Conservation (phyloP, 1,140 invertebrate species). For the Lanistes nyassanus region DNA sequence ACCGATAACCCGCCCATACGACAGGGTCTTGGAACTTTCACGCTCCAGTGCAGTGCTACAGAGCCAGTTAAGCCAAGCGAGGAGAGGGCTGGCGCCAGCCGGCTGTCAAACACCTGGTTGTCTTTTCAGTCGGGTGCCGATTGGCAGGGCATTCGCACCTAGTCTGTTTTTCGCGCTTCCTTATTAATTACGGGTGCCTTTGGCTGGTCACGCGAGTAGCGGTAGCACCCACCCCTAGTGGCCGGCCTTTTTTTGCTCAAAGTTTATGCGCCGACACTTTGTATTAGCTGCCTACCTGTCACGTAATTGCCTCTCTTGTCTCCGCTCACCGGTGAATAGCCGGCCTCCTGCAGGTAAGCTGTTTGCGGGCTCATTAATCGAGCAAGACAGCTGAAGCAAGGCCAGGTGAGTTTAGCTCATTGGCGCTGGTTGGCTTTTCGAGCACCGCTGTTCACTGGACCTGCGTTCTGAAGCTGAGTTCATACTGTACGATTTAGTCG, state of each 20-base stretch:
- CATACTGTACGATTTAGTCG: too few relatives aligned
- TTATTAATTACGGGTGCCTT: constrained; percentile 1
- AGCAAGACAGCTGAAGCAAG: too few relatives aligned
- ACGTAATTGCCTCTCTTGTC: background rate
- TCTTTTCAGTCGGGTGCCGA: background rate
- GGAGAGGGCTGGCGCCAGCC: background rate
- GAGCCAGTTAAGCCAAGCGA: background rate
- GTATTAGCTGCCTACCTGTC: constrained; percentile 3
- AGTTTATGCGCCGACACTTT: background rate
- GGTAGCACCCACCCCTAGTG: too few relatives aligned
- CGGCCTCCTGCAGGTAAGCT: background rate
- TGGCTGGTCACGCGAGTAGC: background rate
- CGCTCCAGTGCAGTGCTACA: background rate
- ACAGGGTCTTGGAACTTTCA: background rate
- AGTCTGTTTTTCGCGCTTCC: background rate
- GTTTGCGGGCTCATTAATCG: background rate
- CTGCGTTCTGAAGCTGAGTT: too few relatives aligned
- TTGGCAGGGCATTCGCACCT: background rate
- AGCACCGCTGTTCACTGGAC: too few relatives aligned
- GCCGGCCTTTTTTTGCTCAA: too few relatives aligned
- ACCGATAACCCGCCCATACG: background rate
- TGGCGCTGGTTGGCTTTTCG: too few relatives aligned
- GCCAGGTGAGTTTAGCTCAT: too few relatives aligned
- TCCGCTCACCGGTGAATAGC: background rate
- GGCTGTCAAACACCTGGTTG: background rate